Base-by-base conservation (phyloP, 2,888 invertebrate species). In the Mystacides longicornis region DNA sequence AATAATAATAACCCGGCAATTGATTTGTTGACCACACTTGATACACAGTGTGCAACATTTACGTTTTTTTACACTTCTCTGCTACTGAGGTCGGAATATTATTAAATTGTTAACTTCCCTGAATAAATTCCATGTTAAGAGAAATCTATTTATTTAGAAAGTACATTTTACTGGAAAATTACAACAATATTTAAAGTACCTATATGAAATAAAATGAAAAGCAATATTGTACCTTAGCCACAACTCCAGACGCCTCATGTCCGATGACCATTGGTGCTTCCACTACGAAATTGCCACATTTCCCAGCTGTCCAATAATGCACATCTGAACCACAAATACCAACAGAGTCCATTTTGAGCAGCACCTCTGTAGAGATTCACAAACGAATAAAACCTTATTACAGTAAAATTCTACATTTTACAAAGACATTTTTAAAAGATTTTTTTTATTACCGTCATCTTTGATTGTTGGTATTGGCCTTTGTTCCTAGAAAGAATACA, bases 311-410 rank as follows among this genome's bases (percentile, higher is more conserved):
- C 74, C 92, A 82, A 73, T 96, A 97, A 72, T 95, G 95, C 3
- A 98, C 92, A 72, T 98, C 97, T 0, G 89, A 89, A 1, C 97
- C 97, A 69, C 97, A 98, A 66, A 98, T 97, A n/a, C 97, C 97
- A 47, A 97, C 93, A 62, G 86, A 86, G 67, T 87, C 87, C 89
- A 96, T 94, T 63, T 83, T 81, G 18, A 96, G 69, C 3, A 93
- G 81, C 0, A 91, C 93, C 80, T 95, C 93, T 91, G 73, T 55
- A 51, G 59, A 31, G 42, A 48, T 51, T n/a, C 23, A 20, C 14
- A 22, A 16, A 43, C 43, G 5, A 18, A 16, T n/a, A 43, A 31
- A 5, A 11, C 43, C 7, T 43, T 43, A 14, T 43, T 16, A 43
- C 4, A 16, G 5, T 43, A 16, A 43, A 43, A 7, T 43, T 5